Evolutionary conservation across 1,140 invertebrate genomes (phyloP).

Genomic region (Leptinotarsa undecemlineata): DNA sequence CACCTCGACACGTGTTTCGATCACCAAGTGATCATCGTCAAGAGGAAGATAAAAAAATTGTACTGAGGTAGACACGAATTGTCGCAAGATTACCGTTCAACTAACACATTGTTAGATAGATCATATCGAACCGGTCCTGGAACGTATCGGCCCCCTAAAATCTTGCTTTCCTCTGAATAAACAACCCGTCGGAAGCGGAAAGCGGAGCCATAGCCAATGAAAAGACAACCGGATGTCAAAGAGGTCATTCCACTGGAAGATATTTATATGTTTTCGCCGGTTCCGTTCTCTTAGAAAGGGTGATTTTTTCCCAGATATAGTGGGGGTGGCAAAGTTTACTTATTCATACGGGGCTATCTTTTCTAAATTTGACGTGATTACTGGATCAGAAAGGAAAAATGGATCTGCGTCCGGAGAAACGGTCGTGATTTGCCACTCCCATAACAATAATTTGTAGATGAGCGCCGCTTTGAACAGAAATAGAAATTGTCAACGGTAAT

Average conservation of each 20-base stretch:
- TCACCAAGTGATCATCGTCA: no score
- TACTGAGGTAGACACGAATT: no score
- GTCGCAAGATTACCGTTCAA: no score
- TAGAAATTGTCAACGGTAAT: slow-evolving; percentile 5
- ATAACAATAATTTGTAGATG: slow-evolving; percentile 12
- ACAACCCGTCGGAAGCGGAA: slow-evolving; percentile 48
- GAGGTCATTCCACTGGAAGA: slow-evolving; percentile 49
- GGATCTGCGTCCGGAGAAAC: not conserved
- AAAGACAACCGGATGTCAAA: slow-evolving; percentile 47
- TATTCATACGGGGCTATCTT: slow-evolving; percentile 36
- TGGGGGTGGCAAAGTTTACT: slow-evolving; percentile 41
- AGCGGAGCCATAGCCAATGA: slow-evolving; percentile 42
- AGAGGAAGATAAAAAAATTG: no score
- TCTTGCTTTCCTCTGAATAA: slow-evolving; percentile 39
- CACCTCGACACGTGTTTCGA: no score
- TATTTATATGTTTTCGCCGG: slow-evolving; percentile 48
- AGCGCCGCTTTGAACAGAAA: slow-evolving; percentile 9
- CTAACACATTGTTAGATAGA: no score
- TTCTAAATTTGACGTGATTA: slow-evolving; percentile 22
- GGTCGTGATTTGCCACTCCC: slow-evolving; percentile 13
- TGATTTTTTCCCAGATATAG: slow-evolving; percentile 39
- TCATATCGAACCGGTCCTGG: not conserved
- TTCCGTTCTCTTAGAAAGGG: slow-evolving; percentile 38
- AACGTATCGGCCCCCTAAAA: slow-evolving; percentile 31
- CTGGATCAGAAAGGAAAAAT: slow-evolving; percentile 27